phyloP scores from a whole-genome alignment of 1,140 invertebrate species.

The Dufourea novaeangliae region DNA sequence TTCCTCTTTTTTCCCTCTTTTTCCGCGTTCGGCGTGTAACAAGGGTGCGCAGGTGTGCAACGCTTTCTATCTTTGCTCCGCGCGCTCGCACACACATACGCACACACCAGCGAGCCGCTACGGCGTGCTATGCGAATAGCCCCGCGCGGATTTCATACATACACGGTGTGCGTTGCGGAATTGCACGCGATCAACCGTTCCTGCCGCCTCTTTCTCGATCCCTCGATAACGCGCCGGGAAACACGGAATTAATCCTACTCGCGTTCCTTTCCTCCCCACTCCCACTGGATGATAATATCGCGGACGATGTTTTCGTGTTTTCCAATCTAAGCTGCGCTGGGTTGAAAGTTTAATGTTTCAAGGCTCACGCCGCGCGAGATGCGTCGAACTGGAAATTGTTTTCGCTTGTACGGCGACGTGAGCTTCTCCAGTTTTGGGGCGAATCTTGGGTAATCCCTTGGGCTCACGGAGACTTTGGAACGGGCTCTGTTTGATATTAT shows the following conservation, averaged over 20 bases:
- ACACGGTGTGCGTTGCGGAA: slow-evolving; percentile 33
- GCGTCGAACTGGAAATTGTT: background rate
- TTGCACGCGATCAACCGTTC: slow-evolving; percentile 23
- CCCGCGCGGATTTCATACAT: slow-evolving; percentile 29
- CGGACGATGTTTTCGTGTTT: background rate
- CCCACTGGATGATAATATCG: background rate
- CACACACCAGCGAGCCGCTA: background rate
- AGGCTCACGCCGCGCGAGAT: too few species aligned
- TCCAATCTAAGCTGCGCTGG: background rate
- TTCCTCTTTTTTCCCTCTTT: slow-evolving; percentile 23
- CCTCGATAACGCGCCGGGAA: slow-evolving; percentile 23
- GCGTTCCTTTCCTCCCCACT: too few species aligned
- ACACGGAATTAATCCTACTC: slow-evolving; percentile 31
- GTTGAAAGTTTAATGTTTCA: slow-evolving; percentile 10
- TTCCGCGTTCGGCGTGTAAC: slow-evolving; percentile 24
- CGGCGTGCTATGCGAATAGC: too few species aligned
- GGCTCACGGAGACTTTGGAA: too few species aligned
- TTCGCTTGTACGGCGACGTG: too few species aligned
- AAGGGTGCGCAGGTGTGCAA: slow-evolving; percentile 51
- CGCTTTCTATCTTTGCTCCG: slow-evolving; percentile 51
- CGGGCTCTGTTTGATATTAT: too few species aligned
- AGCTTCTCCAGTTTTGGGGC: too few species aligned
- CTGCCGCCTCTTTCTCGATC: background rate
- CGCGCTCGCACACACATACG: slow-evolving; percentile 7
- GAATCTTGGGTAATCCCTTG: too few species aligned